phyloP scores from a whole-genome alignment of 64 coral and sea anemone genomes.

The Cladopsammia gracilis region DNA sequence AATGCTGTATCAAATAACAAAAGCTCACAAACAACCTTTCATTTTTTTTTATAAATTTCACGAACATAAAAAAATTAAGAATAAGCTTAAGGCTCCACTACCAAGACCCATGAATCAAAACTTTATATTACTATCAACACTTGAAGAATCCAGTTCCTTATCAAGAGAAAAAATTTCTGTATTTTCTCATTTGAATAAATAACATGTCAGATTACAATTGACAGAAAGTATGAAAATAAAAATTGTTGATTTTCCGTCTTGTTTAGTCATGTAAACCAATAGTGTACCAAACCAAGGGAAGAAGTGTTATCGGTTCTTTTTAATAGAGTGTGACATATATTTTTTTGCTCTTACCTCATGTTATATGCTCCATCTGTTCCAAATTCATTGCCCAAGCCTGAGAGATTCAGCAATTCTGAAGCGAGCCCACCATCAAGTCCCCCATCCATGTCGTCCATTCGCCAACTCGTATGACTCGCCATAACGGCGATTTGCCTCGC shows the following conservation, averaged over 20 bases:
- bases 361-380: constrained; percentile 86
- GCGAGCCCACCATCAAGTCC: constrained; percentile 85
- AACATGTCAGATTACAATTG: too few relatives aligned
- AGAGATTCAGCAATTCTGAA: constrained; percentile 87
- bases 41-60: background rate
- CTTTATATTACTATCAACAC: too few relatives aligned
- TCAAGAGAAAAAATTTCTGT: too few relatives aligned
- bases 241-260: background rate
- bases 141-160: too few relatives aligned
- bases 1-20: background rate
- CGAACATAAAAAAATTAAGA: too few relatives aligned
- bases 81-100: too few relatives aligned
- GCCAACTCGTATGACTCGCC: constrained; percentile 82
- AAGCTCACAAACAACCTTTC: background rate
- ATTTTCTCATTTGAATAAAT: too few relatives aligned
- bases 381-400: constrained; percentile 91
- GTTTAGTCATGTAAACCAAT: background rate
- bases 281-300: background rate
- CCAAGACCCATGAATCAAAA: too few relatives aligned
- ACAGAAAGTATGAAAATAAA: background rate
- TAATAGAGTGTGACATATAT: background rate
- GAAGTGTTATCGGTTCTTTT: background rate
- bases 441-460: constrained; percentile 81
- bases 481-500: constrained; percentile 11
- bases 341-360: constrained; percentile 72